Evolutionary conservation across 2,888 invertebrate genomes (phyloP), one percentile per base, ranked within the genome.

Genomic region (Philaethria dido): DNA sequence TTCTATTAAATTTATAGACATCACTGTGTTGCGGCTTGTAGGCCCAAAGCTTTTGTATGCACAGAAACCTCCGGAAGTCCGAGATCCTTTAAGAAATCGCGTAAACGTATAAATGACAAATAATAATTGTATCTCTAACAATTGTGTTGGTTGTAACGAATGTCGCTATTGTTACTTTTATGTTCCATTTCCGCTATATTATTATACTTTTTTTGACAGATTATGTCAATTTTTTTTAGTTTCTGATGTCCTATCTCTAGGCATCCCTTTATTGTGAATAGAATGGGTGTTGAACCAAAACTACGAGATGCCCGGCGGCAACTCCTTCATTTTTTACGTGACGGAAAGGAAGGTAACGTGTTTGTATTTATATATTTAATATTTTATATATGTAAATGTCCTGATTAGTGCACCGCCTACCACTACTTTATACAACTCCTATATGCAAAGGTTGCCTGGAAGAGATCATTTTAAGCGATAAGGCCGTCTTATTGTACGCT

Each of bases 101-200:
- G 81, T 82, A 82, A 84, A 81, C 82, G 82, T 77, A 87, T 82
- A 87, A 84, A 88, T 82, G 87, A 86, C 86, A 88, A 86, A 84
- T 88, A 90, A 77, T 79, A 78, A 80, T 83, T 86, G 80, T 80
- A 75, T 80, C 76, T 78, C 9, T 1, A 42, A 57, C 50, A 75
- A 47, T 29, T 44, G 45, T 18, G 3, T 0, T 18, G 25, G 45
- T 33, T 47, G 60, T 14, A 33, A 29, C 45, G 45, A 44, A 60
- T 45, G 29, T 44, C 13, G 13, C 60, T 33, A 45, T 60, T 45
- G 29, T 25, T 14, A 0, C 60, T 45, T 25, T 39, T 57, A 42
- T 57, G 11, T 22, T 4, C 52, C 52, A 57, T 22, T 57, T 57
- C 57, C 57, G 39, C 25, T 57, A 42, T 42, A 39, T 22, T 4